phyloP scores from a whole-genome alignment of 2,797 vertebrate genomes.

The Rachycentron canadum region DNA sequence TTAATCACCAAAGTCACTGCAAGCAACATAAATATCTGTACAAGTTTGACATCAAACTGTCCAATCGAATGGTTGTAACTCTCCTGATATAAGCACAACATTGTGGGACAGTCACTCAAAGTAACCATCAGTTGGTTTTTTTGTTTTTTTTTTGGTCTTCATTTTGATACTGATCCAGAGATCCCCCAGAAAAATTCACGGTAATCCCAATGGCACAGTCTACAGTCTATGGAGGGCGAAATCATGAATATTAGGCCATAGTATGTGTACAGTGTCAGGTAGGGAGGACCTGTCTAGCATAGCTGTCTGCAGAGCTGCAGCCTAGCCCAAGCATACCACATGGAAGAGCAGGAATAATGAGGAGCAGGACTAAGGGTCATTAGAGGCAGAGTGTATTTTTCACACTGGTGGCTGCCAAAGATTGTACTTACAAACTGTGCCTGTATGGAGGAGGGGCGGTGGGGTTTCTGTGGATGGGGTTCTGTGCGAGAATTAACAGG shows the following conservation, averaged over 20 bases:
- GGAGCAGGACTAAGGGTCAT: slow-evolving; percentile 34
- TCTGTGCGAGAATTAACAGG: neutral
- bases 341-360: slow-evolving; percentile 62
- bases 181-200: too few relatives aligned
- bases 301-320: slow-evolving; percentile 38
- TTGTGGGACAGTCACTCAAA: too few relatives aligned
- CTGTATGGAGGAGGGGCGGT: neutral
- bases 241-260: neutral
- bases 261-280: slow-evolving; percentile 26
- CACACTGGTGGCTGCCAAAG: slow-evolving; percentile 5
- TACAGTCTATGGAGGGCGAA: neutral
- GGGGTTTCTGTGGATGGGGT: neutral
- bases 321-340: slow-evolving; percentile 35
- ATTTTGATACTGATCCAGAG: too few relatives aligned
- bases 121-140: too few relatives aligned
- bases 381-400: slow-evolving; percentile 25
- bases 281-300: slow-evolving; percentile 18
- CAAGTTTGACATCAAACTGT: neutral
- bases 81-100: too few relatives aligned
- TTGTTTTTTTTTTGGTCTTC: too few relatives aligned
- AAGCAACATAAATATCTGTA: neutral
- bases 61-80: neutral
- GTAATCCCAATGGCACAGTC: too few relatives aligned
- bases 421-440: slow-evolving; percentile 15
- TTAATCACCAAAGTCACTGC: too few relatives aligned